Evolutionary conservation across 2,888 invertebrate genomes (phyloP).

Genomic region (Stenotaenia linearis): DNA sequence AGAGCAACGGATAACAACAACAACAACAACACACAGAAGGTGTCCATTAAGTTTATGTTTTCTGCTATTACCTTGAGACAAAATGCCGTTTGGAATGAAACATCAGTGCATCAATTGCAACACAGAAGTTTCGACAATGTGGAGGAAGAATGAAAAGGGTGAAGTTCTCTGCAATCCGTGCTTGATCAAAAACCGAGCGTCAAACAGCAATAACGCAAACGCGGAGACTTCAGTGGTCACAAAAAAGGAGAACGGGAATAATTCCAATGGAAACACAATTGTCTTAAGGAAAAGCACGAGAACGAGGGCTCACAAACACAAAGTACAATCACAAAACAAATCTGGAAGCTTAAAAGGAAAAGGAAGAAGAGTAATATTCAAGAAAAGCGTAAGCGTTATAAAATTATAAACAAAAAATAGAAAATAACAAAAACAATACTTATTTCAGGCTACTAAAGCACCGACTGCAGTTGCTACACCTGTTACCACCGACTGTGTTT

Average conservation of each 20-base stretch:
- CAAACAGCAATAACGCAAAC: conserved; percentile 13
- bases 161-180: conserved; percentile 69
- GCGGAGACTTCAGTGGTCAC: not conserved
- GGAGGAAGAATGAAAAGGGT: conserved; percentile 68
- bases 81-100: conserved; percentile 53
- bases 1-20: no score
- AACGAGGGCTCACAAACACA: conserved; percentile 38
- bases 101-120: conserved; percentile 67
- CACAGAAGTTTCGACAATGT: conserved; percentile 63
- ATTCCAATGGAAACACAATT: conserved; percentile 31
- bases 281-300: conserved; percentile 39
- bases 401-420: not conserved
- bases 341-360: conserved; percentile 56
- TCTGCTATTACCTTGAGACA: not conserved
- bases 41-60: no score
- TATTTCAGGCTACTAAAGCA: conserved; percentile 64
- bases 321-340: conserved; percentile 37
- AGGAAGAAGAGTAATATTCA: conserved; percentile 70
- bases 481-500: conserved; percentile 71
- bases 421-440: not conserved
- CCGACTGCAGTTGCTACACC: conserved; percentile 74
- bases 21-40: no score
- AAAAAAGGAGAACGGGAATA: conserved; percentile 33
- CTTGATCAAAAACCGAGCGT: conserved; percentile 44
- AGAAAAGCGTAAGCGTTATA: conserved; percentile 54